Conservation (phyloP, 1,140 invertebrate species). For the Bombus turneri region DNA sequence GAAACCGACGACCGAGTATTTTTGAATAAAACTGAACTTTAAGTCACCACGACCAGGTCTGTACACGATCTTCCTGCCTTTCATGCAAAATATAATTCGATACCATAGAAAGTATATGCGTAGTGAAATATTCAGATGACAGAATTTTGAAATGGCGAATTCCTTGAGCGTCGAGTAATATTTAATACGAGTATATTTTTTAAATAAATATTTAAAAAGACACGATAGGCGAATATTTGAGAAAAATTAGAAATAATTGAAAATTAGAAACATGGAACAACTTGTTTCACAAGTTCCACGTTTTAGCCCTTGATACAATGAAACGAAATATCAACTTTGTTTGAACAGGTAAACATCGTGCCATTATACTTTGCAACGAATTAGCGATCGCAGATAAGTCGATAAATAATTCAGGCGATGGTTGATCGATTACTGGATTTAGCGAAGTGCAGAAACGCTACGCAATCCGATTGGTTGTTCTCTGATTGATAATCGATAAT, state of each 20-base stretch:
- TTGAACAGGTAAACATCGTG: background rate
- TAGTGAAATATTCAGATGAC: too few relatives aligned
- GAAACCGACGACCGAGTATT: background rate
- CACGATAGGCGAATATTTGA: background rate
- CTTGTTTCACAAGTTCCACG: background rate
- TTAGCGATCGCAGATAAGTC: constrained; percentile 6
- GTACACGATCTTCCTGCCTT: background rate
- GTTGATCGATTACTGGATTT: constrained; percentile 2
- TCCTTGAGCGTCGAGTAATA: too few relatives aligned
- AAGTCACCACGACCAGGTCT: background rate
- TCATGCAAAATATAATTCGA: background rate
- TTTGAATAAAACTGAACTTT: background rate
- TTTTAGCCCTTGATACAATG: background rate
- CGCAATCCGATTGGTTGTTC: background rate
- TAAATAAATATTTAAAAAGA: background rate
- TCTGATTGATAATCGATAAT: constrained; percentile 20
- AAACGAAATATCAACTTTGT: accelerated
- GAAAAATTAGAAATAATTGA: background rate
- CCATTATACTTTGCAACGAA: background rate
- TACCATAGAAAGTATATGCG: background rate
- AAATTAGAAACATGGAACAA: too few relatives aligned
- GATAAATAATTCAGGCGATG: background rate
- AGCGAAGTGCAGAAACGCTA: background rate
- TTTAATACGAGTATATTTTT: too few relatives aligned
- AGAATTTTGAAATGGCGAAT: too few relatives aligned